Evolutionary conservation across 2,113 vertebrate species (phyloP), one percentile per base, ranked within the genome.

Genomic region (Menidia beryllina): DNA sequence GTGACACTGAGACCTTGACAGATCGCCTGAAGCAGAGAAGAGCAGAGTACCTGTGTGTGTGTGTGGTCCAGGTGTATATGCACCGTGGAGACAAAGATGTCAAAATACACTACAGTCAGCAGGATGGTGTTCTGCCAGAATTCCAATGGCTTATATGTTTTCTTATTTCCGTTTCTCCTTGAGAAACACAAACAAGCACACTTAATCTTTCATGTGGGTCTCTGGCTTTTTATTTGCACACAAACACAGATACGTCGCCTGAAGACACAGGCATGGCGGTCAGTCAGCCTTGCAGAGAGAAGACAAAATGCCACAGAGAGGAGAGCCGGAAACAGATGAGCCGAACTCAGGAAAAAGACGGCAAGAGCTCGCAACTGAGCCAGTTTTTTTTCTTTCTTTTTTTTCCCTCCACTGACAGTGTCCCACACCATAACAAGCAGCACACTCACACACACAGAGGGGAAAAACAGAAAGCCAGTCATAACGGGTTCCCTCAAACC

Each of bases 291-390:
- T 72, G 71, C 64, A 56, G 38, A 58, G 47, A 79, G 72, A 2
- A 61, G 81, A 85, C 72, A 74, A 83, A 83, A 78, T 62, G 69
- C 53, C 58, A 57, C 56, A 65, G 60, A 19, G 62, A 77, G 19
- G 59, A 72, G 47, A 85, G 77, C 78, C 87, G 86, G 88, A 88
- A 88, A 89, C 84, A 88, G 81, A 80, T 14, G 41, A 82, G 73
- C 23, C 70, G 50, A 64, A 75, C 41, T 73, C 83, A 87, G 87
- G 83, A 87, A 88, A 54, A 83, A 15, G 41, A 88, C 56, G 73
- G 70, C 54, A 77, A 65, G 63, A 50, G 54, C 71, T 77, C 69
- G 57, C 76, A 80, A 82, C 51, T 68, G 65, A 85, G 48, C 27
- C 30, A 77, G 77, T 78, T 34, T 66, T 64, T 39, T n/a, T n/a